A percentile compares a stretch with the other conserved stretches of the same genome.
These are phyloP conservation scores for Gastrophysa polygoni DNA, from an alignment of 2,888 invertebrate species.

Conservation along the genomic window DNA sequence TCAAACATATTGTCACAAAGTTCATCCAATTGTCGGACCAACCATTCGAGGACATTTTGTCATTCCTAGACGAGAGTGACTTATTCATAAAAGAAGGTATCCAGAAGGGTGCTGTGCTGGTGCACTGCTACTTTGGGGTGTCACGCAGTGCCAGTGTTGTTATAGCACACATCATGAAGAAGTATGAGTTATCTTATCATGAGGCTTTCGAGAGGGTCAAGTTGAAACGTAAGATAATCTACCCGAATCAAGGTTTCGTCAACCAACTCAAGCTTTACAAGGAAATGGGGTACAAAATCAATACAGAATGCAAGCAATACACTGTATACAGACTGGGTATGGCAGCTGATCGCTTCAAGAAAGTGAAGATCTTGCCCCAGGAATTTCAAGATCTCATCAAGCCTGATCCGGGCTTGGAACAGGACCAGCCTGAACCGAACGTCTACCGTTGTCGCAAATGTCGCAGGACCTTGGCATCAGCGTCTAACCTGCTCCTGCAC, in stretches of 20 bases:
- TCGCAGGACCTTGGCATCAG: conserved; percentile 79
- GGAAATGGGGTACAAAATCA: conserved; percentile 76
- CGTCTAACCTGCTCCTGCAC: conserved; percentile 80
- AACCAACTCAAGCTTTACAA: conserved; percentile 80
- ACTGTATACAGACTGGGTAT: conserved; percentile 77
- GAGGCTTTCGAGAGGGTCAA: conserved; percentile 75
- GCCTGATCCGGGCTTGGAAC: conserved; percentile 77
- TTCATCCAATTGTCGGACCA: conserved; percentile 84
- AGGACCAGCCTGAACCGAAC: conserved; percentile 76
- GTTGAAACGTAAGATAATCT: conserved; percentile 72
- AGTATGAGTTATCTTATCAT: conserved; percentile 72
- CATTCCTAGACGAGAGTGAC: conserved; percentile 72
- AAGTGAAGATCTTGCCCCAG: conserved; percentile 84
- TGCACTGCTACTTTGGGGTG: conserved; percentile 92
- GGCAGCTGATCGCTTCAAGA: conserved; percentile 80
- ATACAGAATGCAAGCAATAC: conserved; percentile 71
- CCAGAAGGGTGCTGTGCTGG: conserved; percentile 71
- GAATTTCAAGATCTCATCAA: conserved; percentile 77
- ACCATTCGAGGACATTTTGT: conserved; percentile 83
- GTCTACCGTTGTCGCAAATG: conserved; percentile 86
- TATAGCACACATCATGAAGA: conserved; percentile 88
- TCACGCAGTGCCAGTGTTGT: conserved; percentile 89
- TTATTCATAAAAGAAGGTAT: conserved; percentile 75
- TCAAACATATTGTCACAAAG: conserved; percentile 71
- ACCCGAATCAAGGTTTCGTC: conserved; percentile 82